These are phyloP conservation scores for Anaspis maculata DNA, from an alignment of 2,888 invertebrate genomes.

Conservation along the genomic window DNA sequence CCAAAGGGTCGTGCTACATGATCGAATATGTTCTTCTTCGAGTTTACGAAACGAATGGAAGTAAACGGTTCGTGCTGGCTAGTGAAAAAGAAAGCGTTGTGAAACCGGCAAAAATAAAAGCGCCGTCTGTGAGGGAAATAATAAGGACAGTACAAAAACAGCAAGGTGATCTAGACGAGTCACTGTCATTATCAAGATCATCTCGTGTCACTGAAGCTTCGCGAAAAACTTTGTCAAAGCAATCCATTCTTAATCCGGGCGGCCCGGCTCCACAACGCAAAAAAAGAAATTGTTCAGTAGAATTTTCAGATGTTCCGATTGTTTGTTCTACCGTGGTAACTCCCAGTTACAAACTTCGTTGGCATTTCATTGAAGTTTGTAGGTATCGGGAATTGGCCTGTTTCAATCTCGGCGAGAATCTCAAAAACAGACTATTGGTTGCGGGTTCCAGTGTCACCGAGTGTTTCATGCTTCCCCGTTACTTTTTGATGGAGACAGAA, in stretches of 20 bases:
- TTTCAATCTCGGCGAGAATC: slow-evolving; percentile 63
- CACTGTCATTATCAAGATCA: too few relatives aligned
- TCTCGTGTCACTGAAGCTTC: too few relatives aligned
- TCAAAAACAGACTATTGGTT: slow-evolving; percentile 55
- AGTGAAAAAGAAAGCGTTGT: too few relatives aligned
- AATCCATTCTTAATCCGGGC: too few relatives aligned
- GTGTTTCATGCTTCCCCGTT: slow-evolving; percentile 61
- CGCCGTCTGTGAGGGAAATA: slow-evolving; percentile 2
- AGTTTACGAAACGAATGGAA: slow-evolving; percentile 1
- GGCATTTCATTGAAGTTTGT: slow-evolving; percentile 42
- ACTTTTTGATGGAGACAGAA: slow-evolving; percentile 60
- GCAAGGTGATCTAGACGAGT: not conserved
- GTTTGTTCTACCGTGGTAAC: not conserved
- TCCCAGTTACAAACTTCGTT: too few relatives aligned
- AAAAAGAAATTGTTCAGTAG: too few relatives aligned
- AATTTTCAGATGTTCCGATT: too few relatives aligned
- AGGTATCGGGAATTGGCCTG: slow-evolving; percentile 46
- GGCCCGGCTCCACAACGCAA: too few relatives aligned
- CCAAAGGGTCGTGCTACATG: slow-evolving; percentile 53
- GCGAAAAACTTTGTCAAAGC: too few relatives aligned
- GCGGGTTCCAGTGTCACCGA: slow-evolving; percentile 54
- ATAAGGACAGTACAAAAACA: slow-evolving; percentile 1
- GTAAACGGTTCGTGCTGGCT: too few relatives aligned
- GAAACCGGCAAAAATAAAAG: not conserved
- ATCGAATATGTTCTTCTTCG: too few relatives aligned